Percentiles rank a stretch among this genome's conserved stretches.
These are phyloP conservation scores for Equus quagga DNA, from an alignment of 2,113 vertebrate genomes.

Conservation along the genomic window DNA sequence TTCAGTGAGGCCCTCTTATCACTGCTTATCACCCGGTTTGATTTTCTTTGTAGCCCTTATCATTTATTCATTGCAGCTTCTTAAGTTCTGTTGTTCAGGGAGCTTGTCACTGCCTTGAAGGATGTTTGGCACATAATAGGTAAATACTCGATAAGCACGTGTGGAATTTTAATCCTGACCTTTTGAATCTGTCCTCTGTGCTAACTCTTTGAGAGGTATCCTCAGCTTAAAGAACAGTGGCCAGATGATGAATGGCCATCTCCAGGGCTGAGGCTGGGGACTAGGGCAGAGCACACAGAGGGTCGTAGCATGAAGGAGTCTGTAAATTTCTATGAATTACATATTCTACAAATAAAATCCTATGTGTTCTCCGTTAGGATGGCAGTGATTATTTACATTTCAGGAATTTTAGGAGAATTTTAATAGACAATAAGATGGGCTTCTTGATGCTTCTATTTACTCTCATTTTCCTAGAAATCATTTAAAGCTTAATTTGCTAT, in stretches of 20 bases:
- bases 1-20: neutral
- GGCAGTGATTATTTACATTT: neutral
- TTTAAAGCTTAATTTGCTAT: neutral
- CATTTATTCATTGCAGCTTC: neutral
- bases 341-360: neutral
- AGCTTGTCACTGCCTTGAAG: neutral
- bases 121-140: neutral
- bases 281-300: fast-evolving
- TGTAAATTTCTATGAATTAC: fast-evolving
- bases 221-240: neutral
- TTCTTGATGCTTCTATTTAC: neutral
- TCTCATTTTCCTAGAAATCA: neutral
- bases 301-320: neutral
- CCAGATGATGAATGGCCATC: fast-evolving
- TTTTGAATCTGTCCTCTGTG: neutral
- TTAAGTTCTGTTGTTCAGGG: neutral
- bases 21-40: fast-evolving
- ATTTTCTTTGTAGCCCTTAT: neutral
- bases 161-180: neutral
- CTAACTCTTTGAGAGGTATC: neutral
- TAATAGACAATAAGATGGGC: neutral
- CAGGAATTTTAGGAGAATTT: neutral
- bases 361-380: neutral
- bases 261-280: fast-evolving
- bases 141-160: neutral